Percentiles rank a stretch among this genome's conserved stretches.
These are phyloP conservation scores for Clupea harengus DNA, from an alignment of 2,113 vertebrate genomes.

Conservation along the genomic window DNA sequence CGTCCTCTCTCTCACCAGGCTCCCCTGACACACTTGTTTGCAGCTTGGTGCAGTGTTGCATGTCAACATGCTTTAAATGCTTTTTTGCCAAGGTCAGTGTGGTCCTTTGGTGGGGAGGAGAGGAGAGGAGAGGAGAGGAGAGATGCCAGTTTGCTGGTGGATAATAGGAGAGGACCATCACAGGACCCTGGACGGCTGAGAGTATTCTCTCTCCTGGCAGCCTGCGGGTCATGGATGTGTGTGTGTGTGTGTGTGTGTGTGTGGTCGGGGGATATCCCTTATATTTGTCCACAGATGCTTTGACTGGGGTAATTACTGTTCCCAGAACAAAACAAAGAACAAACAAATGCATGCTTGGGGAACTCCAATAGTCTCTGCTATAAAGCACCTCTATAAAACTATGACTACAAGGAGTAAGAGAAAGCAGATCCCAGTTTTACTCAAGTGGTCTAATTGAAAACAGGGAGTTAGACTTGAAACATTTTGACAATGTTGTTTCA, in stretches of 20 bases:
- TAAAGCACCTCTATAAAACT: too few species aligned
- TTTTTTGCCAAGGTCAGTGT: background rate
- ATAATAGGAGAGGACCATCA: background rate
- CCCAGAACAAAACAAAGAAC: background rate
- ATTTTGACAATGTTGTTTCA: background rate
- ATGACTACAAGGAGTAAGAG: too few species aligned
- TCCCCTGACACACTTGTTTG: constrained; percentile 9
- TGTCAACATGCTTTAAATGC: constrained; percentile 13
- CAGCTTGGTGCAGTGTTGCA: background rate
- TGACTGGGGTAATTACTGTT: background rate
- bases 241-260: constrained; percentile 12
- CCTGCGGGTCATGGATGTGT: background rate
- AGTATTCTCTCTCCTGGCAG: background rate
- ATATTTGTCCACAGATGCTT: background rate
- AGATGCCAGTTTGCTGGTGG: background rate
- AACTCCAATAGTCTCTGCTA: too few species aligned
- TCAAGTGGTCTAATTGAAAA: too few species aligned
- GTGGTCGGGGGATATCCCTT: background rate
- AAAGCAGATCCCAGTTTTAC: too few species aligned
- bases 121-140: constrained; percentile 17
- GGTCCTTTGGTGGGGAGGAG: background rate
- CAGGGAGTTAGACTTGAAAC: too few species aligned
- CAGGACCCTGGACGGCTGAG: too few species aligned
- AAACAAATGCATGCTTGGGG: background rate
- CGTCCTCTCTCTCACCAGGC: background rate